Percentiles rank a stretch among this genome's conserved stretches.
Conservation (phyloP, 2,888 invertebrate species). For the Agapostemon virescens region DNA sequence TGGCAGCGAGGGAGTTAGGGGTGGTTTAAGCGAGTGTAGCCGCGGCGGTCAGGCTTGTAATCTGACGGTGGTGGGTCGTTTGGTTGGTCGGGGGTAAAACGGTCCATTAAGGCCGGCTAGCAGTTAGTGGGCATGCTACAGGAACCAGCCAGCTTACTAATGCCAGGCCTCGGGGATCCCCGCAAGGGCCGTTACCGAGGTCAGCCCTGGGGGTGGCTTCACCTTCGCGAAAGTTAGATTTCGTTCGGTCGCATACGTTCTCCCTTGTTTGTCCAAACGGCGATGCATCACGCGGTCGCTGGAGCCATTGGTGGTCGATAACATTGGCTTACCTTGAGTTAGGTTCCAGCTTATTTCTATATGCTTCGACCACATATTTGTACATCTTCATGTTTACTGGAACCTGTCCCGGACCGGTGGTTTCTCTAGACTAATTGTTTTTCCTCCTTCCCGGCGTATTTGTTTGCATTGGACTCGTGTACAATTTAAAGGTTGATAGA, state of each 20-base stretch:
- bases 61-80: constrained; percentile 69
- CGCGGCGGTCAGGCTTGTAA: constrained; percentile 68
- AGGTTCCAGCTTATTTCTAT: neutral
- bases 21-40: constrained; percentile 65
- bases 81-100: constrained; percentile 67
- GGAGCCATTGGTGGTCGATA: constrained; percentile 1
- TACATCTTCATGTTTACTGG: neutral
- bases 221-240: constrained; percentile 49
- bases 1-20: constrained; percentile 36
- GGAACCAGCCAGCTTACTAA: constrained; percentile 68
- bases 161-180: constrained; percentile 50
- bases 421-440: neutral
- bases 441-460: neutral
- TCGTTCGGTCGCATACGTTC: constrained; percentile 24
- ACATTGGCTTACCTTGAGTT: neutral
- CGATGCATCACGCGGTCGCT: constrained; percentile 4
- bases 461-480: neutral
- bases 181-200: constrained; percentile 57
- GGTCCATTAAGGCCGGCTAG: constrained; percentile 70
- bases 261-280: constrained; percentile 31
- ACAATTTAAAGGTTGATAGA: too few species aligned
- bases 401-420: neutral
- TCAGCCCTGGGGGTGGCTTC: constrained; percentile 41
- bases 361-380: neutral
- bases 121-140: constrained; percentile 64